phyloP scores from a whole-genome alignment of 2,888 invertebrate genomes.

The Nemurella pictetii region DNA sequence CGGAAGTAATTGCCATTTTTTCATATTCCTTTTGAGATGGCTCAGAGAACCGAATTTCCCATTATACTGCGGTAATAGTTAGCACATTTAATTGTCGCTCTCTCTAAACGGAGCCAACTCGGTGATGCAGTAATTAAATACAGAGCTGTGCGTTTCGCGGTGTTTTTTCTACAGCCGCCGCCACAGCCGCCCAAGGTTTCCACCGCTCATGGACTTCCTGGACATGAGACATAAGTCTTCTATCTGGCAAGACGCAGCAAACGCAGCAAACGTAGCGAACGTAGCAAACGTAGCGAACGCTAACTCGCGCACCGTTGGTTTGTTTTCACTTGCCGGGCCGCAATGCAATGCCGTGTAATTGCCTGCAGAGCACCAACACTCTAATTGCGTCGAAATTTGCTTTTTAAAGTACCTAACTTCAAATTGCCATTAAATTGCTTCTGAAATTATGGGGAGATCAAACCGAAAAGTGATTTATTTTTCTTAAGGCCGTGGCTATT shows the following conservation, averaged over 20 bases:
- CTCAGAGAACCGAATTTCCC: constrained; percentile 19
- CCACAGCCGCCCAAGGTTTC: background rate
- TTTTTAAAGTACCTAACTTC: constrained; percentile 10
- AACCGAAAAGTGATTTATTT: constrained; percentile 12
- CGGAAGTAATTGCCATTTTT: constrained; percentile 15
- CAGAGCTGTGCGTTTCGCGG: background rate
- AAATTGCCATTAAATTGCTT: constrained; percentile 12
- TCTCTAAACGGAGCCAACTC: background rate
- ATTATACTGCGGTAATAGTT: constrained; percentile 6
- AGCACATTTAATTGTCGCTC: constrained; percentile 3
- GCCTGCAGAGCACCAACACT: background rate
- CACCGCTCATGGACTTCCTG: background rate
- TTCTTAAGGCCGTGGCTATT: background rate
- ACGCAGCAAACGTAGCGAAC: no score
- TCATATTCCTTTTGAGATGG: background rate
- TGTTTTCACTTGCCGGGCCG: background rate
- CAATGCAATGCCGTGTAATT: background rate
- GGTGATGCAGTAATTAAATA: background rate
- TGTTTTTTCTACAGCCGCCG: background rate
- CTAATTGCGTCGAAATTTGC: background rate
- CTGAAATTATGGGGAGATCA: constrained; percentile 8
- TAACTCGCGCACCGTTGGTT: background rate
- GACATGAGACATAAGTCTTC: background rate
- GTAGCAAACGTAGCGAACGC: no score
- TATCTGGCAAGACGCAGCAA: background rate